phyloP scores from a whole-genome alignment of 2,113 vertebrate genomes.

The Notarius lentiginosus region DNA sequence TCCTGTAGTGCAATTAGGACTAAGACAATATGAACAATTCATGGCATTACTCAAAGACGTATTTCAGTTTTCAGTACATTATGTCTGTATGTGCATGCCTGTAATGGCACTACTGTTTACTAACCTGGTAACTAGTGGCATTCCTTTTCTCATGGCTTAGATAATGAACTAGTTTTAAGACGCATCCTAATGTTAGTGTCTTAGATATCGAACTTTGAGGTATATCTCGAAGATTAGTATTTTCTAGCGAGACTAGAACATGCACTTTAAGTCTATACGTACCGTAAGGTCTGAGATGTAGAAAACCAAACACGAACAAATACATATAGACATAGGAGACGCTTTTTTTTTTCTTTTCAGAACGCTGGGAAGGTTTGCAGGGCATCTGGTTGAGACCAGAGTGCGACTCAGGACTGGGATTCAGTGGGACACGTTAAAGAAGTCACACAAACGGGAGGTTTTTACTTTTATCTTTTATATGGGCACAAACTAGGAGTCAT shows the following conservation, averaged over 20 bases:
- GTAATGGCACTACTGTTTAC: neutral
- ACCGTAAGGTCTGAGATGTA: neutral
- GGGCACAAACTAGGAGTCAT: neutral
- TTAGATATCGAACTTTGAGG: neutral
- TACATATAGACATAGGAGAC: neutral
- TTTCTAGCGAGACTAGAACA: neutral
- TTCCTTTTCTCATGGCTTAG: neutral
- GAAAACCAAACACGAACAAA: neutral
- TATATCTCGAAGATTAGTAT: neutral
- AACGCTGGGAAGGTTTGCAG: neutral
- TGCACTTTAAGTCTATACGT: neutral
- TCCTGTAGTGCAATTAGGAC: neutral
- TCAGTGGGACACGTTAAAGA: neutral
- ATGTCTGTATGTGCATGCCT: neutral
- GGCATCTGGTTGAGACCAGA: neutral
- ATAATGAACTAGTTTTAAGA: neutral
- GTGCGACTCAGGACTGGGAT: neutral
- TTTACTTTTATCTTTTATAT: neutral
- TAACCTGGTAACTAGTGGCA: too few relatives aligned
- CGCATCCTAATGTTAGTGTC: neutral
- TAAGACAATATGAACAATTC: neutral
- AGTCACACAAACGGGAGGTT: neutral
- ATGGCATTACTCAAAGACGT: neutral
- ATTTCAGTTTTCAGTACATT: neutral
- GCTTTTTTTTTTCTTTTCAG: neutral